Conservation (phyloP, 2,888 invertebrate genomes). For the Andrena hattorfiana region DNA sequence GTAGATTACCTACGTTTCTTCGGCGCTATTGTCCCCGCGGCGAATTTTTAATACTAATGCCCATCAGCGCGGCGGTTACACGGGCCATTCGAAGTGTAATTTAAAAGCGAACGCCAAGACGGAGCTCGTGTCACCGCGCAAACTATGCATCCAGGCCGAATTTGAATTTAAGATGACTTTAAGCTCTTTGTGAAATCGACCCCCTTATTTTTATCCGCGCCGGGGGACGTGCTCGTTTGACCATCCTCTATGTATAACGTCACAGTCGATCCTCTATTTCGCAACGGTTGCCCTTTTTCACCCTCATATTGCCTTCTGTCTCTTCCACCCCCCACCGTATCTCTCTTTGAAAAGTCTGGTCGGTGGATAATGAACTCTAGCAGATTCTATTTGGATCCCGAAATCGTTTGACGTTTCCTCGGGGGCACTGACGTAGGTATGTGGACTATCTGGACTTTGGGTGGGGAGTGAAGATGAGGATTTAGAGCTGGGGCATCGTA, state of each 20-base stretch:
- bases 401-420: not conserved
- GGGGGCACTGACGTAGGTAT: not conserved
- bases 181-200: constrained; percentile 30
- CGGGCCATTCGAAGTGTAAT: constrained; percentile 38
- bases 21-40: constrained; percentile 47
- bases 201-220: constrained; percentile 38
- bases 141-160: constrained; percentile 46
- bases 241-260: constrained; percentile 24
- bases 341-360: not conserved
- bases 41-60: constrained; percentile 61
- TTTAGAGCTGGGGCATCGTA: no score
- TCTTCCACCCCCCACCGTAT: not conserved
- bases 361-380: not conserved
- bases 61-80: constrained; percentile 18
- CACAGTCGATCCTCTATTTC: constrained; percentile 21
- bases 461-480: no score
- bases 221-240: constrained; percentile 15
- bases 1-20: constrained; percentile 31
- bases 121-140: constrained; percentile 17
- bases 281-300: constrained; percentile 15
- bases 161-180: constrained; percentile 57
- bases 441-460: not conserved
- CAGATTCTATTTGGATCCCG: not conserved
- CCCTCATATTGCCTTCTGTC: not conserved
- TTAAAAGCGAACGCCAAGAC: constrained; percentile 36